Evolutionary conservation across 64 coral and sea anemone genomes (phyloP).

Genomic region (Dendrophyllia cribrosa): DNA sequence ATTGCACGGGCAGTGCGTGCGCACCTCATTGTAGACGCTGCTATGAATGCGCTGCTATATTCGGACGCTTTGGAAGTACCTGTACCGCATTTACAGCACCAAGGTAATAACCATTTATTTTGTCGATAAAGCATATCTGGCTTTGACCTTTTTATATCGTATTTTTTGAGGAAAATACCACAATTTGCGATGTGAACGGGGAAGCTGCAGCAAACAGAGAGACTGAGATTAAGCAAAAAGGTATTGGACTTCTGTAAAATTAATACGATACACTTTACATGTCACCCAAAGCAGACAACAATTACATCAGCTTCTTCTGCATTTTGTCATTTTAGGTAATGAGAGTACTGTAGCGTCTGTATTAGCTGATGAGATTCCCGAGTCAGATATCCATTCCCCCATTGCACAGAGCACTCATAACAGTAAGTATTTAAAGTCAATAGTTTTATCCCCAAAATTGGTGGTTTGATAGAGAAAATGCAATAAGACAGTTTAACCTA

Average conservation of each 20-base stretch:
- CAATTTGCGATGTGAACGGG: too few species aligned
- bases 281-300: not conserved
- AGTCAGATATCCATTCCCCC: not conserved
- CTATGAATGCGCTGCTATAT: conserved; percentile 38
- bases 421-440: not conserved
- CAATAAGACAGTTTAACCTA: not conserved
- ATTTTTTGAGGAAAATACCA: too few species aligned
- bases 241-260: too few species aligned
- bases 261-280: too few species aligned
- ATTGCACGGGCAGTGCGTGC: too few species aligned
- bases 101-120: not conserved
- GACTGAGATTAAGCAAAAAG: not conserved
- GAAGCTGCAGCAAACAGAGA: too few species aligned
- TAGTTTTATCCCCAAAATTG: not conserved
- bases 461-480: not conserved
- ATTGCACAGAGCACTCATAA: not conserved
- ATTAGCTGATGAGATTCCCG: not conserved
- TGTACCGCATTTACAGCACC: conserved; percentile 1
- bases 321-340: not conserved
- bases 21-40: conserved; percentile 27
- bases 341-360: not conserved
- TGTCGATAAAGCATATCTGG: too few species aligned
- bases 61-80: conserved; percentile 35
- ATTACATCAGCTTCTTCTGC: not conserved
- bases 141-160: too few species aligned